Base-by-base conservation (phyloP, 2,113 vertebrate genomes). In the Grammomys dolichurus region DNA sequence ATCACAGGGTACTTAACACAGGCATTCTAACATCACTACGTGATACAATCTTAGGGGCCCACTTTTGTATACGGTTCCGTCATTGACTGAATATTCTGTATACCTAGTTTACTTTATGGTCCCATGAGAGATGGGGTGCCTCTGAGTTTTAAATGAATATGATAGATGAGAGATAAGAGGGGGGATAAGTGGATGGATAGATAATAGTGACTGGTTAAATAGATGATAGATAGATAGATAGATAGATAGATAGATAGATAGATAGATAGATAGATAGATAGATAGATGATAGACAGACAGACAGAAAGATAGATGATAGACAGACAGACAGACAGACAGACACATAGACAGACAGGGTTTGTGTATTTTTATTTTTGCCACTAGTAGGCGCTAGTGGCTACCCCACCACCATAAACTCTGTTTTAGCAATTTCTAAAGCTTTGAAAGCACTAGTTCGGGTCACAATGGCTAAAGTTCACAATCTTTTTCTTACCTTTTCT, bases 401-500 rank as follows among this genome's bases (percentile, higher is more conserved):
- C 2, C 36, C 12, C 46, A 28, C 9, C 36, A 33, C 1, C 33
- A 11, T 48, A 5, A 31, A 33, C 11, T 46, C 0, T 19, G 20
- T 26, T 46, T 24, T 13, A n/a, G 10, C 26, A 16, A 14, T 63
- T 90, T 92, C 65, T 72, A 77, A 87, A 78, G 46, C n/a, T 19
- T 46, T 48, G 22, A 73, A 95, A 94, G 22, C 10, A 80, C 43
- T 75, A 13, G 2, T 58, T 54, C 81, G 76, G 4, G 0, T 78
- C 31, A 14, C 31, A 56, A 7, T 22, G 4, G 77, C 65, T n/a
- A 56, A 48, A 72, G 5, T n/a, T 13, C 16, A 0, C 4, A 3
- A 16, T 26, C 3, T 58, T n/a, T 75, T 89, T 85, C 98, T 98
- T 96, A 99, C 98, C 96, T 60, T 82, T 87, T 96, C 67, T 43